Base-by-base conservation (phyloP, 2,113 vertebrate species). In the Barbus barbus region DNA sequence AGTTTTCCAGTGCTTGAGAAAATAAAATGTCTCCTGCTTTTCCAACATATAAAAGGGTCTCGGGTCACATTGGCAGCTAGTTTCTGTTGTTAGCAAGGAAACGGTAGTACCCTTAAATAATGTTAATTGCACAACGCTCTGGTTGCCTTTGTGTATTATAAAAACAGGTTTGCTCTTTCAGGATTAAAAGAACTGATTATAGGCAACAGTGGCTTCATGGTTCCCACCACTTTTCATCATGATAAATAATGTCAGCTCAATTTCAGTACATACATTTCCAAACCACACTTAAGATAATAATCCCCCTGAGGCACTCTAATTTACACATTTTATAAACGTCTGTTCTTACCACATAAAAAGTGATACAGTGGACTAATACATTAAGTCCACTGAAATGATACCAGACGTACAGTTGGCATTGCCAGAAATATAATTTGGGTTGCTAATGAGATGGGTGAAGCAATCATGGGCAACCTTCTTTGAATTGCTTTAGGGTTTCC, bases 201-300 rank as follows among this genome's bases (percentile, higher is more conserved):
- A 51, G 9, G 11, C 31, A 24, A 18, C 31, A 6, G 60, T 31
- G 28, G 28, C 26, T 51, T 24, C 60, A 65, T 16, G 61, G 28
- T 81, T 81, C 63, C 26, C 26, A 31, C 41, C 20, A 69, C 41
- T 69, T 69, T 51, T 33, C 4, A n/a, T 81, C 58, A 65, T 41
- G 56, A 80, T n/a, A 58, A 58, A 9, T 33, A 77, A 78, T 18
- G n/a, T 41, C 56, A 78, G 33, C 53, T 36, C 38, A 46, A 46
- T 79, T 41, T 46, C 4, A 79, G 28, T 44, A 28, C 36, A 79
- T 44, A 44, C 5, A 79, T 41, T 41, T 44, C 36, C 14, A 63
- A 63, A 63, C 36, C 24, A 61, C 77, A 44, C 5, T 61, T 63
- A 61, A 44, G 58, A 79, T 79, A 79, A 63, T 79, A 79, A 79